Conservation (phyloP, 1,140 invertebrate species). For the Calosoma granatense region DNA sequence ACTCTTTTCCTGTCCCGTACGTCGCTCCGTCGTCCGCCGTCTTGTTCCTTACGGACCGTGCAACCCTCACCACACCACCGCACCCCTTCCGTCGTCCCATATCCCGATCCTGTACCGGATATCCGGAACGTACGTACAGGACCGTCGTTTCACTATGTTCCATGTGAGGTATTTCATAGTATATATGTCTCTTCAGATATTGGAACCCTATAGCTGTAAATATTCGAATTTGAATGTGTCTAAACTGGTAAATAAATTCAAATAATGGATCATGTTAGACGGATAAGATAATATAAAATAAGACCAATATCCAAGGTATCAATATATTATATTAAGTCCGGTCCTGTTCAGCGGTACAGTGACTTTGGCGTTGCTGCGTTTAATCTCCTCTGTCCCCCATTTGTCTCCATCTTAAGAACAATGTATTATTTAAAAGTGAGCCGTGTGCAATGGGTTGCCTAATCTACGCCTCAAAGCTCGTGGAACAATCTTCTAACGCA, state of each 20-base stretch:
- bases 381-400: constrained; percentile 31
- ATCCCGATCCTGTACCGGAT: background rate
- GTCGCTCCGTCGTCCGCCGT: background rate
- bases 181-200: no score
- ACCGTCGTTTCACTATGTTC: no score
- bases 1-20: background rate
- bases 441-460: constrained; percentile 9
- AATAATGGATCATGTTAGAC: no score
- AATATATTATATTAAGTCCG: no score
- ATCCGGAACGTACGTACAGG: background rate
- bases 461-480: constrained; percentile 2
- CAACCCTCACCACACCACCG: background rate
- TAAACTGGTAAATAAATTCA: no score
- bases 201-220: no score
- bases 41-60: background rate
- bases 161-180: background rate
- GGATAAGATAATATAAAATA: no score
- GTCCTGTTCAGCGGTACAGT: constrained; percentile 6
- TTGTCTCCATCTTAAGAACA: constrained; percentile 32
- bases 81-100: background rate
- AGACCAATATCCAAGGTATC: no score
- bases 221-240: no score
- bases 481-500: constrained; percentile 1
- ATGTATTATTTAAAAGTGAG: constrained; percentile 32
- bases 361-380: constrained; percentile 32